phyloP scores from a whole-genome alignment of 2,113 vertebrate species.

The Neogale vison region DNA sequence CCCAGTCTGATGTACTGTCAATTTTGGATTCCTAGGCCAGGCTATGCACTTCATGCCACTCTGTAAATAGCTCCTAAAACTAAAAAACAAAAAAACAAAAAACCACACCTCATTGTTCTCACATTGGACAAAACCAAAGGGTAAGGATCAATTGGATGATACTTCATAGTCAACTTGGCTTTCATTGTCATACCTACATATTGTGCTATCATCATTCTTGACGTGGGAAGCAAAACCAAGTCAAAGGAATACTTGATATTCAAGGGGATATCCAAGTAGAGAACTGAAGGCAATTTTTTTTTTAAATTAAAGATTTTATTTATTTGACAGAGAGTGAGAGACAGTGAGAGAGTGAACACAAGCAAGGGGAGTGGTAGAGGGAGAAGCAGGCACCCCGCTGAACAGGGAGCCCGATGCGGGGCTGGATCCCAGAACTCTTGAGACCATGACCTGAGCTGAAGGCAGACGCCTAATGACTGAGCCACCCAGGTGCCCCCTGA shows the following conservation, averaged over 20 bases:
- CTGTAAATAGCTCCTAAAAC: background rate
- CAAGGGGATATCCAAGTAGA: background rate
- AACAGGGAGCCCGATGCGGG: too few species aligned
- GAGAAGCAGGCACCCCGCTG: too few species aligned
- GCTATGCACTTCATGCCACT: background rate
- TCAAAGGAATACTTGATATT: too few species aligned
- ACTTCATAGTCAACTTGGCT: background rate
- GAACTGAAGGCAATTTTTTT: background rate
- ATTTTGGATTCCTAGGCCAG: background rate
- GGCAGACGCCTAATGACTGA: too few species aligned
- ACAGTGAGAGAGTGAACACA: too few species aligned
- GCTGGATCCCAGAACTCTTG: too few species aligned
- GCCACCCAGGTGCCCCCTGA: background rate
- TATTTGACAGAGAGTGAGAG: too few species aligned
- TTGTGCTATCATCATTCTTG: background rate
- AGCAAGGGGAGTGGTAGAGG: too few species aligned
- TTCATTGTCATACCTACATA: background rate
- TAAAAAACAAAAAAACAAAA: background rate
- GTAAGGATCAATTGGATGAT: background rate
- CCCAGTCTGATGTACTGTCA: background rate
- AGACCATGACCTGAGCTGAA: too few species aligned
- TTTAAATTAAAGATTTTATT: too few species aligned
- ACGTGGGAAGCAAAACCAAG: background rate
- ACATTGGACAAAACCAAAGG: background rate
- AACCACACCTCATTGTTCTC: background rate